Evolutionary conservation across 2,797 vertebrate genomes (phyloP), one percentile per base, ranked within the genome.

Genomic region (Epinephelus malabaricus): DNA sequence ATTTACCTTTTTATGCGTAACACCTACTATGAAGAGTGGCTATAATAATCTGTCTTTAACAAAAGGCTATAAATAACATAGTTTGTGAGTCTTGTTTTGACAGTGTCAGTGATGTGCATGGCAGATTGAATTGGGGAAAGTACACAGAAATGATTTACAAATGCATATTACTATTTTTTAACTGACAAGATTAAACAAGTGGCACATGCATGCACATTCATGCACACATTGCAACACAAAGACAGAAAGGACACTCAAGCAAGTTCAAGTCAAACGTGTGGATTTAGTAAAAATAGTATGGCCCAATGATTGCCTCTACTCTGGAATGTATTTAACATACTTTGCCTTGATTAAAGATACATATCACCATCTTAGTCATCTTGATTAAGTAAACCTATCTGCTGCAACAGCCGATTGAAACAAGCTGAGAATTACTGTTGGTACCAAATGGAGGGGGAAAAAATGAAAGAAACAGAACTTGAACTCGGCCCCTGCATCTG

Each of bases 261-360:
- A 49, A 43, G 45, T 5, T 38, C 2, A 72, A 69, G 21, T 75
- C 45, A 30, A 74, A 68, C 45, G 51, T n/a, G 25, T 59, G 50
- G 27, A 68, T 51, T 70, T 77, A 59, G 68, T 25, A 49, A 73
- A 69, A 76, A 78, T 56, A 51, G 45, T 10, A 12, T 27, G 46
- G 75, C 54, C n/a, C 55, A 63, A 17, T 60, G 45, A 81, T 73
- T 69, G 40, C 54, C 25, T 47, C 18, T 43, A 30, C 64, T 67
- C 71, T 79, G 55, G 61, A 84, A 82, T 75, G 38, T 60, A 76
- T 72, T 60, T 45, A 55, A 49, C 45, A 54, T 68, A 47, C 55
- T 78, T 79, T 69, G 25, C 77, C 75, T 84, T 84, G 84, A 91
- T 92, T 89, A 86, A 81, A 88, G 74, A 88, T 81, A 78, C 73